These are phyloP conservation scores for Clarias magur DNA, from an alignment of 2,113 vertebrate genomes.

Conservation along the genomic window DNA sequence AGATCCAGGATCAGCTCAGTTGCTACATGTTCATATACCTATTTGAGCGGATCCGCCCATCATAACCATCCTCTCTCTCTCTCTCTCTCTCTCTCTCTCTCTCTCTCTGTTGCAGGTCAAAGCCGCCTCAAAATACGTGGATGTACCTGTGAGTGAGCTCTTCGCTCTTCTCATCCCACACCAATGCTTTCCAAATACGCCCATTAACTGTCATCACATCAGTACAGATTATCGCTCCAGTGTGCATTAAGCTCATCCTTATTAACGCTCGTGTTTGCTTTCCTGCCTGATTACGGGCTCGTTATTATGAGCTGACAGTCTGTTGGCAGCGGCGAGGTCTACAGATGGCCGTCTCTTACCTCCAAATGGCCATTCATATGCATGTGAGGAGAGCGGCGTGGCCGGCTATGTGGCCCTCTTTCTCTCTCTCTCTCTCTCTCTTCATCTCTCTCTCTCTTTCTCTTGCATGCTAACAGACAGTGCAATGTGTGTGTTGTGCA, in stretches of 20 bases:
- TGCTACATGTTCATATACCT: neutral
- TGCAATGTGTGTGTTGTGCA: conserved; percentile 68
- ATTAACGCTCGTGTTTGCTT: conserved; percentile 21
- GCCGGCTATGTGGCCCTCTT: conserved; percentile 52
- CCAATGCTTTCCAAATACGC: neutral
- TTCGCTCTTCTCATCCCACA: conserved; percentile 40
- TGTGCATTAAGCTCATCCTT: neutral
- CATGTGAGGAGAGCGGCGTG: conserved; percentile 40
- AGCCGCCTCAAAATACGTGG: conserved; percentile 99
- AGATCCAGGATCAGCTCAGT: neutral
- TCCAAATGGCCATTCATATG: conserved; percentile 70
- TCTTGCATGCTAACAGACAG: conserved; percentile 56
- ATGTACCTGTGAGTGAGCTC: conserved; percentile 93
- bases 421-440: conserved; percentile 51
- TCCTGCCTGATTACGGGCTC: conserved; percentile 16
- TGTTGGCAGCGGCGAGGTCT: conserved; percentile 37
- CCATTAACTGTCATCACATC: neutral
- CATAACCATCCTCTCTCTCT: neutral
- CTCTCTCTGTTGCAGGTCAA: conserved; percentile 81
- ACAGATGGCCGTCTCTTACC: conserved; percentile 62
- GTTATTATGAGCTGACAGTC: conserved; percentile 30
- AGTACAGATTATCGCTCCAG: neutral
- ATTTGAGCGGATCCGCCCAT: neutral
- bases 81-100: conserved; percentile 19
- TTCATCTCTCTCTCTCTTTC: conserved; percentile 53